Percentiles rank a stretch among this genome's conserved stretches.
phyloP scores from a whole-genome alignment of 23 tunicate genomes.

The Phallusia fumigata region DNA sequence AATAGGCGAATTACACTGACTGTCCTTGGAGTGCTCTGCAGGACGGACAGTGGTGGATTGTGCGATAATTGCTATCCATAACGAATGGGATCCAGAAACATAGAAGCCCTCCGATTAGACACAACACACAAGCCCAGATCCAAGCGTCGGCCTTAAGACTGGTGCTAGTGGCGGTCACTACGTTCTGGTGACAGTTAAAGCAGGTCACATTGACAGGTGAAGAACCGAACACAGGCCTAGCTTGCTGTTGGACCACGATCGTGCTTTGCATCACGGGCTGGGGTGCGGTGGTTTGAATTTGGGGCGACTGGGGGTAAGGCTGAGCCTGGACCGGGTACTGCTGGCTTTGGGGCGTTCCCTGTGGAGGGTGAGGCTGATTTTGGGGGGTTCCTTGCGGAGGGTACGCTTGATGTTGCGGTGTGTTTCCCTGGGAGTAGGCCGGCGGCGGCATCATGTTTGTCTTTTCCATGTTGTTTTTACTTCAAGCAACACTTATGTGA shows the following conservation, averaged over 20 bases:
- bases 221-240: neutral
- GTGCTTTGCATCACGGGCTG: neutral
- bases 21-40: neutral
- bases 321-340: neutral
- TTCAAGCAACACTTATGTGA: too few relatives aligned
- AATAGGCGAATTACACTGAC: too few relatives aligned
- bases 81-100: neutral
- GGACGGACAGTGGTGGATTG: neutral
- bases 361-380: too few relatives aligned
- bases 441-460: too few relatives aligned
- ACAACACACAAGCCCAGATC: neutral
- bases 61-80: neutral
- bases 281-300: neutral
- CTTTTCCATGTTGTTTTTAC: too few relatives aligned
- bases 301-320: neutral
- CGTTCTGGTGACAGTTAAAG: slow-evolving; percentile 1
- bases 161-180: neutral
- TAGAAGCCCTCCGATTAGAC: neutral
- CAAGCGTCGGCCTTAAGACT: neutral
- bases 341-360: neutral
- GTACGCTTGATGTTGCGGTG: too few relatives aligned
- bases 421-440: too few relatives aligned
- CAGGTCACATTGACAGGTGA: neutral
- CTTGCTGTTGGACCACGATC: neutral
- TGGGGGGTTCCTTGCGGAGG: too few relatives aligned